Percentiles rank a stretch among this genome's conserved stretches.
Evolutionary conservation across 2,113 vertebrate species (phyloP).

Genomic region (Stegostoma tigrinum): DNA sequence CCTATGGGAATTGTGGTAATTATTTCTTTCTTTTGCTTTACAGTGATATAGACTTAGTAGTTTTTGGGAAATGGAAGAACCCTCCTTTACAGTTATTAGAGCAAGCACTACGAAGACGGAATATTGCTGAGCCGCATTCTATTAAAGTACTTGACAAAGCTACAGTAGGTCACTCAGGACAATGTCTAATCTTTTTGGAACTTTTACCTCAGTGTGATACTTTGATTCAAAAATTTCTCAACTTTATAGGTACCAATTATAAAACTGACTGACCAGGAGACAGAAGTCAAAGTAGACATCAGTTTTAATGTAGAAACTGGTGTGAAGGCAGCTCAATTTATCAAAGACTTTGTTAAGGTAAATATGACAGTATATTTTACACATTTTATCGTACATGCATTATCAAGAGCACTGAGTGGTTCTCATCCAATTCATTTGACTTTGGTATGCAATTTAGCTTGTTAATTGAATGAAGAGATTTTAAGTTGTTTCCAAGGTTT

Average conservation of each 20-base stretch:
- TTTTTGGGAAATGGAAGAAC: constrained; percentile 93
- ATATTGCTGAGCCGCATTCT: constrained; percentile 82
- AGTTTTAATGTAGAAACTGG: constrained; percentile 97
- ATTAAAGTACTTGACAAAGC: constrained; percentile 98
- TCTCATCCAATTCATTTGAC: background rate
- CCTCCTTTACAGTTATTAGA: constrained; percentile 85
- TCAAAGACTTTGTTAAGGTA: constrained; percentile 94
- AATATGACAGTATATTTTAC: background rate
- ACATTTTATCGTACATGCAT: background rate
- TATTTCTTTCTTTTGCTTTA: constrained; percentile 38
- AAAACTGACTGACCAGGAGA: constrained; percentile 94
- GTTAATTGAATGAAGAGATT: background rate
- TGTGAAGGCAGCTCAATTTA: constrained; percentile 89
- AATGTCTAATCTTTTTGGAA: background rate
- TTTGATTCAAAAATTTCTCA: background rate
- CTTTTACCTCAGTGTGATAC: constrained; percentile 11
- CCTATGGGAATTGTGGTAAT: background rate
- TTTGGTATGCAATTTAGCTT: background rate
- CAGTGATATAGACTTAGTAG: constrained; percentile 95
- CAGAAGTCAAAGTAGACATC: constrained; percentile 97
- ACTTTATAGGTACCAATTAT: constrained; percentile 86
- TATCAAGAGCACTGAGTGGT: background rate
- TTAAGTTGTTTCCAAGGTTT: background rate
- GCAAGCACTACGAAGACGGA: constrained; percentile 86
- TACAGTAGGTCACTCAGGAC: constrained; percentile 63